Percentiles rank a stretch among this genome's conserved stretches.
These are phyloP conservation scores for Chaenogobius annularis DNA, from an alignment of 2,113 vertebrate species.

Conservation along the genomic window DNA sequence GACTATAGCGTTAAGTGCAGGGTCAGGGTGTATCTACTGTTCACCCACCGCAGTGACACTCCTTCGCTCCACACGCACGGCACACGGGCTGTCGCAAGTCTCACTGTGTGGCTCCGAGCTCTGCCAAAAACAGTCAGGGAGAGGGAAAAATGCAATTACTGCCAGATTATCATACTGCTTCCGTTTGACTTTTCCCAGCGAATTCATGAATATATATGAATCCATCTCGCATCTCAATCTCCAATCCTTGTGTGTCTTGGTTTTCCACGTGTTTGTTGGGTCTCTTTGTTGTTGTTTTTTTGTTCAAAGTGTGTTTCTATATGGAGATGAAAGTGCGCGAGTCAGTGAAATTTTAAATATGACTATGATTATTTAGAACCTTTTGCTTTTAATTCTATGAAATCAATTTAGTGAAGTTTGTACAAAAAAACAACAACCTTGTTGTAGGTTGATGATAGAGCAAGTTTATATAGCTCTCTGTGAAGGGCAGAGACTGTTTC, in stretches of 20 bases:
- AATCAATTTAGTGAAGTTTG: constrained; percentile 3
- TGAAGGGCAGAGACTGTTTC: background rate
- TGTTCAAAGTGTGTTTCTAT: constrained; percentile 40
- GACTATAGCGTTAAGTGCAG: constrained; percentile 38
- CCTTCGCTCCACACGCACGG: constrained; percentile 6
- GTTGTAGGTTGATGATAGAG: constrained; percentile 36
- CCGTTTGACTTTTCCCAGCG: constrained; percentile 73
- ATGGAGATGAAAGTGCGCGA: constrained; percentile 40
- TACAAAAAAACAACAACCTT: constrained; percentile 11
- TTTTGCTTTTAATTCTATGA: background rate
- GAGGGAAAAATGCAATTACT: constrained; percentile 71
- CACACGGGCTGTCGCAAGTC: constrained; percentile 13
- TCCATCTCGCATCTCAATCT: constrained; percentile 73
- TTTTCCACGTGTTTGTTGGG: constrained; percentile 49
- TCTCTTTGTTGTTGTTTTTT: constrained; percentile 61
- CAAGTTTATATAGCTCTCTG: constrained; percentile 22
- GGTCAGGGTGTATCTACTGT: constrained; percentile 55
- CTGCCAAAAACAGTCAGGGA: constrained; percentile 64
- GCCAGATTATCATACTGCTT: constrained; percentile 76
- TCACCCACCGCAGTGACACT: constrained; percentile 30
- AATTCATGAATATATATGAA: constrained; percentile 79
- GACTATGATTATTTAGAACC: background rate
- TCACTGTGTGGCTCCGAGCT: constrained; percentile 49
- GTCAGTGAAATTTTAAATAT: constrained; percentile 19
- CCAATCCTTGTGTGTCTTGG: constrained; percentile 33